A percentile compares a stretch with the other conserved stretches of the same genome.
Evolutionary conservation across 2,888 invertebrate species (phyloP).

Genomic region (Mesoligia furuncula): DNA sequence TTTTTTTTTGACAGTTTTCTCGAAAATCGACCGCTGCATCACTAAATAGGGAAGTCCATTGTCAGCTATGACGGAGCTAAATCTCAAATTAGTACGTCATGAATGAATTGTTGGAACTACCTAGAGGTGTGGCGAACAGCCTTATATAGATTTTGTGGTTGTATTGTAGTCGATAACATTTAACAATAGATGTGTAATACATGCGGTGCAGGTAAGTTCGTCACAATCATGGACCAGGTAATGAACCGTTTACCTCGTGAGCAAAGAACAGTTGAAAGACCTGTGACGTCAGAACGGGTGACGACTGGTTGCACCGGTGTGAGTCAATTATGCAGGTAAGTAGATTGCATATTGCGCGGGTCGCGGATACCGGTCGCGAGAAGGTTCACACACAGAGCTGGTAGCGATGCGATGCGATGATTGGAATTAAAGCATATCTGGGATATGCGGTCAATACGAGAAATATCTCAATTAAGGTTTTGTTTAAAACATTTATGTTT

Average conservation of each 20-base stretch:
- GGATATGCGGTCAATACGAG: not conserved
- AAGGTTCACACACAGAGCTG: not conserved
- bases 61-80: not conserved
- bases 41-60: conserved; percentile 16
- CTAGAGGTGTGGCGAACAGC: not conserved
- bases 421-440: not conserved
- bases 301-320: conserved; percentile 24
- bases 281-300: conserved; percentile 51
- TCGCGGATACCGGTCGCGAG: conserved; percentile 3
- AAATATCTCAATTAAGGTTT: not conserved
- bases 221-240: conserved; percentile 47
- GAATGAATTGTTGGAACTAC: conserved; percentile 2
- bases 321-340: conserved; percentile 49
- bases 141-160: conserved; percentile 20
- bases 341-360: conserved; percentile 36
- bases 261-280: conserved; percentile 36
- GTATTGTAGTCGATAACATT: not conserved
- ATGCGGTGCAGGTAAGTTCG: not conserved
- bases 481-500: not conserved
- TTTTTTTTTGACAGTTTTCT: not conserved
- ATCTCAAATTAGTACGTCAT: conserved; percentile 12
- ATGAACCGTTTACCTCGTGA: conserved; percentile 54
- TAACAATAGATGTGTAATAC: conserved; percentile 18
- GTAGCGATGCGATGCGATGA: conserved; percentile 6
- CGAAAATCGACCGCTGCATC: not conserved